Evolutionary conservation across 2,888 invertebrate species (phyloP), one percentile per base, ranked within the genome.

Genomic region (Nemotelus pantherinus): DNA sequence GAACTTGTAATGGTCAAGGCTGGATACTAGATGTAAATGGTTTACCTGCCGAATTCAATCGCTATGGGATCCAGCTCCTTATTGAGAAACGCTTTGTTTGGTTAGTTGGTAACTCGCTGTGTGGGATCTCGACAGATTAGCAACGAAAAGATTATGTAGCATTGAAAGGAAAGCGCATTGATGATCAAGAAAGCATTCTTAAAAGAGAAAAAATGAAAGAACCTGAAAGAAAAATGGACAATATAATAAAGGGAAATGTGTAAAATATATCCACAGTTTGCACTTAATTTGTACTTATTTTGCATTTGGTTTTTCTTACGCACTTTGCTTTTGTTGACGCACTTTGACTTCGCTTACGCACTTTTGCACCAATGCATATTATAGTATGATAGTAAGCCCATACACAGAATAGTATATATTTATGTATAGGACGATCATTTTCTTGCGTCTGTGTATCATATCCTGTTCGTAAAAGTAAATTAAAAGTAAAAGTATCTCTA

Each of bases 21-120:
- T 90, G 93, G 83, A 94, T 94, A 87, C 91, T 92, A 83, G 89
- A 88, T 79, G 90, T 90, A 80, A 87, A 88, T 83, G 90, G 93
- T 41, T 87, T 97, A 78, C 97, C 97, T 0, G 87, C 94, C 82
- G 90, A 91, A 81, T 87, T 97, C 48, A 88, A 92, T 82, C 89
- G 91, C 1, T 95, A 94, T 87, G 97, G 96, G 89, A 92, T 92
- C 0, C 90, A 91, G 76, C 85, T 96, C 41, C 86, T 97, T 41
- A 82, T 94, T 44, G 92, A 94, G 77, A 92, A 93, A 83, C 90
- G 90, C 78, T 82, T 94, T 63, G 94, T 91, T 78, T 87, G 89
- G 80, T 83, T 95, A 64, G 87, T 91, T 74, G 89, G 89, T 80
- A 86, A 88, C 0, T 7, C 80, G 2, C 67, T 85, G 1, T 77